Evolutionary conservation across 2,797 vertebrate genomes (phyloP), one percentile per base, ranked within the genome.

Genomic region (Lepilemur septentrionalis): DNA sequence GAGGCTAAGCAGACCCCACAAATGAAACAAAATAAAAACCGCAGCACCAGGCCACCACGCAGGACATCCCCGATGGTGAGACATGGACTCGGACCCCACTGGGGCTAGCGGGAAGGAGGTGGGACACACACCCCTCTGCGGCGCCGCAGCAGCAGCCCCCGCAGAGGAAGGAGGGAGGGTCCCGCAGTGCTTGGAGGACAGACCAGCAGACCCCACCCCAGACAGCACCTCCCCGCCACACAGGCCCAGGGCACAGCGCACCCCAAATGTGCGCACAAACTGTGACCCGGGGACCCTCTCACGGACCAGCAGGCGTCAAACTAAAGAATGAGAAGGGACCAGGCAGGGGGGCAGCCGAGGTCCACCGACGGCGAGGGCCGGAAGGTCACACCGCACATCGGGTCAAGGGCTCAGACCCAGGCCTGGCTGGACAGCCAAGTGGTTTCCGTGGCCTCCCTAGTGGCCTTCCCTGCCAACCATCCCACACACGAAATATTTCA

Each of bases 181-280:
- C 35, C 30, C 2, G 4, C 8, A 8, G 79, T 23, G 11, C 46
- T 61, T 1, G 5, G 11, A 23, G 30, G 3, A 2, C 61, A 59
- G 17, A 35, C 12, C 5, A n/a, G 0, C 4, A 43, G 15, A 20
- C 13, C 23, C 61, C 17, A 17, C 6, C 57, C 59, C 20, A 13
- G 23, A 43, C 6, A 9, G 76, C 46, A 23, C 14, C 43, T 57
- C 41, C 17, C 48, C 4, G 10, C 2, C 43, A 43, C 43, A 9
- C 0, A 65, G n/a, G 61, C 61, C 50, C 28, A 4, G 9, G 69
- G 28, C 0, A 5, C 0, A 0, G 7, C 65, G 35, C 63, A 20
- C 20, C n/a, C 6, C 10, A 15, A 35, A 50, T 4, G 0, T 0
- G 1, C 5, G 5, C 0, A 11, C 17, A 2, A 32, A 38, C 15